phyloP scores from a whole-genome alignment of 2,888 invertebrate genomes.

The Tetropium fuscum region DNA sequence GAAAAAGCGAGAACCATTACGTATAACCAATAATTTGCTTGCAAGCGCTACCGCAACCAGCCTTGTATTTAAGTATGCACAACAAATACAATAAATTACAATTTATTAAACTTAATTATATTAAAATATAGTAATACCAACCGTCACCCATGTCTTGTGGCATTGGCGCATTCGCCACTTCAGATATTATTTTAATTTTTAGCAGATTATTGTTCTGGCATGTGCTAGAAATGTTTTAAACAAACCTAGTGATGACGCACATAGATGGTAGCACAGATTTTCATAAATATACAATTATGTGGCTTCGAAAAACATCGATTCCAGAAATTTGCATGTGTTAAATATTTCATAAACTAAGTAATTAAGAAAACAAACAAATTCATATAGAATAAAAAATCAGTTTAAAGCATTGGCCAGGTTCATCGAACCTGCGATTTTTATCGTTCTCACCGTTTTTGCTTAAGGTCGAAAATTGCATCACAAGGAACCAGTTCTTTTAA shows the following conservation, averaged over 20 bases:
- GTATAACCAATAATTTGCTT: constrained; percentile 19
- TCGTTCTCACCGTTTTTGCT: constrained; percentile 36
- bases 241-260: neutral
- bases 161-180: constrained; percentile 3
- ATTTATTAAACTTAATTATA: no score
- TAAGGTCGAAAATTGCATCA: constrained; percentile 43
- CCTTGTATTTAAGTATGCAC: no score
- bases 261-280: neutral
- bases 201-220: no score
- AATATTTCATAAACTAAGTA: constrained; percentile 18
- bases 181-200: no score
- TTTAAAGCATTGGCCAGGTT: constrained; percentile 18
- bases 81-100: no score
- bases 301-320: constrained; percentile 11
- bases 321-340: constrained; percentile 13
- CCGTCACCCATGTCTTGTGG: no score
- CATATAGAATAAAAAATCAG: constrained; percentile 7
- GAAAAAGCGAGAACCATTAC: constrained; percentile 53
- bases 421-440: constrained; percentile 30
- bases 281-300: constrained; percentile 1
- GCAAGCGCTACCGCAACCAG: no score
- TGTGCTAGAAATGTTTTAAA: neutral
- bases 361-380: constrained; percentile 23
- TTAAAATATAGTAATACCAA: no score
- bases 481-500: constrained; percentile 45